phyloP scores from a whole-genome alignment of 2,888 invertebrate species.

The Mesodorylaimus sp. region DNA sequence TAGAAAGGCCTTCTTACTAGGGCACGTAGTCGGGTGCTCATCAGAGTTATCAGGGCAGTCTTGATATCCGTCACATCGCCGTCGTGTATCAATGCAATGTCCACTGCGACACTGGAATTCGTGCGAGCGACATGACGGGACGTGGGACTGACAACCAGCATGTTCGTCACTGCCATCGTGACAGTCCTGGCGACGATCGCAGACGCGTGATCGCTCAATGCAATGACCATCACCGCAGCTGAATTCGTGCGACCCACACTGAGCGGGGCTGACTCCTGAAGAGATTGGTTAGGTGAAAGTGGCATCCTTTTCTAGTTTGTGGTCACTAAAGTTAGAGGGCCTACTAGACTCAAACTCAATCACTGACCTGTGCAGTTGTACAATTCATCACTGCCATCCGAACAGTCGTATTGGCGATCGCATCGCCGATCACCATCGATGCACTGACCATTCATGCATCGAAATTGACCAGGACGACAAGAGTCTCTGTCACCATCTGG shows the following conservation, averaged over 20 bases:
- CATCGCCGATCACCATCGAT: neutral
- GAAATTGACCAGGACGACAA: slow-evolving; percentile 1
- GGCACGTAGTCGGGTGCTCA: too few relatives aligned
- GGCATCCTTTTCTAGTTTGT: too few relatives aligned
- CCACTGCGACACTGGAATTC: slow-evolving; percentile 71
- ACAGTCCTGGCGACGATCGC: slow-evolving; percentile 2
- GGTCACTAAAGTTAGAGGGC: too few relatives aligned
- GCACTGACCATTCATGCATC: slow-evolving; percentile 2
- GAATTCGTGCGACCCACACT: neutral
- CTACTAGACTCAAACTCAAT: neutral
- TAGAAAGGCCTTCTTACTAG: too few relatives aligned
- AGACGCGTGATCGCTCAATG: neutral
- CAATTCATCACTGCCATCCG: slow-evolving; percentile 10
- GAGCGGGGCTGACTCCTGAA: neutral
- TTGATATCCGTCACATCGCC: slow-evolving; percentile 49
- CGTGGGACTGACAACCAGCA: too few relatives aligned
- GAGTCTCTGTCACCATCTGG: neutral
- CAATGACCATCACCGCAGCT: neutral
- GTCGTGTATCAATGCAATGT: slow-evolving; percentile 60
- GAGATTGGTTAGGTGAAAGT: too few relatives aligned
- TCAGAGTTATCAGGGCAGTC: slow-evolving; percentile 54
- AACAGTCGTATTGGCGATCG: slow-evolving; percentile 7
- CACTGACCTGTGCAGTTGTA: slow-evolving; percentile 1
- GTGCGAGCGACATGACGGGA: neutral
- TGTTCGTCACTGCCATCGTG: neutral